Conservation (phyloP, 2,888 invertebrate genomes). For the Agelastica alni region DNA sequence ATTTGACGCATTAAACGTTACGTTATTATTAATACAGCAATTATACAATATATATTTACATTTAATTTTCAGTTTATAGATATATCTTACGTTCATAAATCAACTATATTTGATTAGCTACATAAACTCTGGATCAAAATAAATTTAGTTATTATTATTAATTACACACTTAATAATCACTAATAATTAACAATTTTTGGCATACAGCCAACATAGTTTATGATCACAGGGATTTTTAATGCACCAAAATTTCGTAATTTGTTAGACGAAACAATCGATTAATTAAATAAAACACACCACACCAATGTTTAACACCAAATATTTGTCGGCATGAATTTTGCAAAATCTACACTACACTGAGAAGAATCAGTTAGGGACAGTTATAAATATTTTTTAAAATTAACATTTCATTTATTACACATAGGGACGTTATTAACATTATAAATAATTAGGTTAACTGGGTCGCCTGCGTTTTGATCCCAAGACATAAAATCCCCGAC, state of each 20-base stretch:
- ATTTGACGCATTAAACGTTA: constrained; percentile 29
- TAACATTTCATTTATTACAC: too few species aligned
- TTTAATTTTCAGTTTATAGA: constrained; percentile 31
- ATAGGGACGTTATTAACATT: too few species aligned
- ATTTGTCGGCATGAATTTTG: too few species aligned
- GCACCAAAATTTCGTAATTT: constrained; percentile 26
- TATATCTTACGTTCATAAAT: constrained; percentile 32
- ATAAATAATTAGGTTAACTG: too few species aligned
- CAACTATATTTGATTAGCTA: constrained; percentile 34
- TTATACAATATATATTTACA: constrained; percentile 42
- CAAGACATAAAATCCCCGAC: too few species aligned
- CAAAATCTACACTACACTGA: too few species aligned
- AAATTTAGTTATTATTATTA: constrained; percentile 32
- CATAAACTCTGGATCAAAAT: constrained; percentile 34
- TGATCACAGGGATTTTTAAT: constrained; percentile 53
- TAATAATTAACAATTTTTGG: constrained; percentile 40
- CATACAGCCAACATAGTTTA: constrained; percentile 43
- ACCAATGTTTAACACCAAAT: too few species aligned
- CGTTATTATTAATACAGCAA: constrained; percentile 40
- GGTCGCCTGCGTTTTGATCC: too few species aligned
- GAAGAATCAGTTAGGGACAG: too few species aligned
- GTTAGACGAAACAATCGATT: too few species aligned
- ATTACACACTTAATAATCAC: constrained; percentile 32
- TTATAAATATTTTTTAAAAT: too few species aligned
- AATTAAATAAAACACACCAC: too few species aligned